phyloP scores from a whole-genome alignment of 2,113 vertebrate species.

The Perca flavescens region DNA sequence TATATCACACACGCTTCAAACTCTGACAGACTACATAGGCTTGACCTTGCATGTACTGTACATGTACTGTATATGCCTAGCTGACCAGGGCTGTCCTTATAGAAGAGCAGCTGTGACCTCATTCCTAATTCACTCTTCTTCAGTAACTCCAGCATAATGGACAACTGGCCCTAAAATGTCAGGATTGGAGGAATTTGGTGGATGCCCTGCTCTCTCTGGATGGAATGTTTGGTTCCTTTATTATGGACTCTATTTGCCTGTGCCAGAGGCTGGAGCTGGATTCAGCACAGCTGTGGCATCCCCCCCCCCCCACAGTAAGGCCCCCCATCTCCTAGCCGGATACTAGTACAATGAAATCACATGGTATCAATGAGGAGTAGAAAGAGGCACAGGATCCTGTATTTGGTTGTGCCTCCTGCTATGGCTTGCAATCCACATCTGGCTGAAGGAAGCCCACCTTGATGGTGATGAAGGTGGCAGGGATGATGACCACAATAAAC shows the following conservation, averaged over 20 bases:
- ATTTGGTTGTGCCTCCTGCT: slow-evolving; percentile 12
- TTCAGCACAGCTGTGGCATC: slow-evolving; percentile 42
- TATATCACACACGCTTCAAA: neutral
- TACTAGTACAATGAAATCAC: slow-evolving; percentile 36
- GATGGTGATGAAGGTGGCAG: slow-evolving; percentile 20
- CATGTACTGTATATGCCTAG: neutral
- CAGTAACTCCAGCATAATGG: slow-evolving; percentile 16
- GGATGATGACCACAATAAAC: slow-evolving; percentile 14
- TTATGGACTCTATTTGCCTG: slow-evolving; percentile 27
- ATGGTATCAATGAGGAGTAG: slow-evolving; percentile 30
- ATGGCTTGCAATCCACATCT: slow-evolving; percentile 13
- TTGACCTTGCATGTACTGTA: neutral
- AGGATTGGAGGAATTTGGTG: slow-evolving; percentile 22
- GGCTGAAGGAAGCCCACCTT: slow-evolving; percentile 7
- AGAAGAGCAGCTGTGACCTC: slow-evolving; percentile 19
- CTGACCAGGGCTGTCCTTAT: neutral
- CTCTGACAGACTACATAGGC: neutral
- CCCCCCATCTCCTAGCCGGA: slow-evolving; percentile 5
- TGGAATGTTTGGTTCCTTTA: slow-evolving; percentile 51
- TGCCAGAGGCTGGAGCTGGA: slow-evolving; percentile 38
- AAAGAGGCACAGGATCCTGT: slow-evolving; percentile 10
- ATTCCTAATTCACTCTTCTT: slow-evolving; percentile 24
- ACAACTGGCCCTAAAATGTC: slow-evolving; percentile 34
- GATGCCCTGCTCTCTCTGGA: slow-evolving; percentile 27
- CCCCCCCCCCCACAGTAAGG: slow-evolving; percentile 20